These are phyloP conservation scores for Chloromyia formosa DNA, from an alignment of 2,888 invertebrate species.

Conservation along the genomic window DNA sequence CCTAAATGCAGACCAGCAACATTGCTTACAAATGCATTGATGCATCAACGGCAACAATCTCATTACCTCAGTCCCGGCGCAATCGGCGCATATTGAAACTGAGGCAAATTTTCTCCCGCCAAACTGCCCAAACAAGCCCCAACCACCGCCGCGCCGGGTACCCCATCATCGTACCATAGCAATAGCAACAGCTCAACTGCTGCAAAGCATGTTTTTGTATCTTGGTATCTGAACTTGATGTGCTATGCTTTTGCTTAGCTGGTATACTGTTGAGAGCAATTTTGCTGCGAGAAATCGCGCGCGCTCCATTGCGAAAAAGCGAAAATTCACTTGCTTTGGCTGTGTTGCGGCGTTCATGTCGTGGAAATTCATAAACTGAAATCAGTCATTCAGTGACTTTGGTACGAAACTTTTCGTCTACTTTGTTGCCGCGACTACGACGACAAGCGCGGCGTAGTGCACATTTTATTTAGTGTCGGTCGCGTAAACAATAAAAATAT, in stretches of 20 bases:
- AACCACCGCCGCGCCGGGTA: too few relatives aligned
- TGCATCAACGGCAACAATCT: too few relatives aligned
- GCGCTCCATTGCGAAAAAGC: constrained; percentile 22
- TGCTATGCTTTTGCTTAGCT: too few relatives aligned
- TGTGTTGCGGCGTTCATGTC: constrained; percentile 12
- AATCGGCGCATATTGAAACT: constrained; percentile 6
- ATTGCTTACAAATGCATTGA: background rate
- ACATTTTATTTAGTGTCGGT: constrained; percentile 30
- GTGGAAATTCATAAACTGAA: constrained; percentile 22
- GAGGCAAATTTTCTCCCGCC: constrained; percentile 27
- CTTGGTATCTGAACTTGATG: too few relatives aligned
- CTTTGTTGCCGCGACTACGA: constrained; percentile 14
- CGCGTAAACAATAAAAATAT: constrained; percentile 18
- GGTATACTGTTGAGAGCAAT: constrained; percentile 15
- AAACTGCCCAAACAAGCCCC: constrained; percentile 2
- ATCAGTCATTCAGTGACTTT: constrained; percentile 48
- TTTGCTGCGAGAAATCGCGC: constrained; percentile 22
- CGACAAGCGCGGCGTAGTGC: background rate
- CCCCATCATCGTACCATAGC: too few relatives aligned
- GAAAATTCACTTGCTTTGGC: constrained; percentile 37
- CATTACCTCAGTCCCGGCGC: too few relatives aligned
- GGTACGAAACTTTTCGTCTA: constrained; percentile 33
- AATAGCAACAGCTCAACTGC: background rate
- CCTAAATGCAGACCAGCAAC: background rate
- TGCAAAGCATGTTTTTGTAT: too few relatives aligned